Base-by-base conservation (phyloP, 2,888 invertebrate genomes). In the Andrena minutula region DNA sequence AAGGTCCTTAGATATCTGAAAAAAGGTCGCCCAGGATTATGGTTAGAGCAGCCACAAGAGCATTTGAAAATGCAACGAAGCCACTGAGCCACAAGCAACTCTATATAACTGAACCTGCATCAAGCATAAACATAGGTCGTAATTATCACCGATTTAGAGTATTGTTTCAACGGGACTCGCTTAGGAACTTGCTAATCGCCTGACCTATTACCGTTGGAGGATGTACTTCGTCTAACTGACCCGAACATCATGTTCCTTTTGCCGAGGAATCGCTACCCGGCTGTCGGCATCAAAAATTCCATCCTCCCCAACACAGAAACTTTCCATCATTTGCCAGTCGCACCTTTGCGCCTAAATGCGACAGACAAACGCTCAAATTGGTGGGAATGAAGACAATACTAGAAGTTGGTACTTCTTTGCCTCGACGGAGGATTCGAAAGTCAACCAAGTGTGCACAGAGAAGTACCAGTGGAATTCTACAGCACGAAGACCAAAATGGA, bases 81-180 rank as follows among this genome's bases (percentile, higher is more conserved):
- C 49, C 35, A 20, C 23, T 16, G 41, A 41, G 28, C 30, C 69
- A 32, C 65, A 32, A 58, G 69, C 69, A 51, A 30, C 79, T 77
- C 80, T 79, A 41, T 41, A 16, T 41, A 77, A 83, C 85, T 79
- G 77, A 80, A 81, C 75, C 47, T 28, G 69, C 73, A 83, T 69
- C 61, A 64, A 65, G 61, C 56, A 70, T 26, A 73, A 47, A 53
- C 10, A 49, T n/a, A 64, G 7, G 63, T 23, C 26, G 63, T 51
- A 88, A 90, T 90, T 92, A 91, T 85, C 90, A 82, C 83, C 73
- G 60, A 41, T 82, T 91, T 89, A 89, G 87, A 89, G 88, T 90
- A 91, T 90, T 87, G 85, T 90, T 85, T 87, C 85, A 92, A 92
- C 91, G 91, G 92, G 88, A 92, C 85, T 87, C 60, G 73, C 56